Base-by-base conservation (phyloP, 2,113 vertebrate species). In the Amphilophus citrinellus region DNA sequence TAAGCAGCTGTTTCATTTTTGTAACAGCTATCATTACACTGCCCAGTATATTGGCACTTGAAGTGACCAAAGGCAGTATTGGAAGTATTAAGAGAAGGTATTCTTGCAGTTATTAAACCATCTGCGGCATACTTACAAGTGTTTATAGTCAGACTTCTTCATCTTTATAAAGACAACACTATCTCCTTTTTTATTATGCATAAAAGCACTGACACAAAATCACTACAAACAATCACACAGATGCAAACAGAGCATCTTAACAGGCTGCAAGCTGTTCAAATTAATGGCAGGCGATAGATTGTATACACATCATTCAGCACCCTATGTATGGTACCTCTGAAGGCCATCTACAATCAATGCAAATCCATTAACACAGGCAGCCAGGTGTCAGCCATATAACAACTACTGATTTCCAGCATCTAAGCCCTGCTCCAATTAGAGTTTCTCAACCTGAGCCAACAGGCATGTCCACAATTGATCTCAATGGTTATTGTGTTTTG, bases 301-400 rank as follows among this genome's bases (percentile, higher is more conserved):
- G 22, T 73, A 60, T 79, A 88, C 86, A 81, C 83, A 91, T 86
- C 83, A 88, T 89, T 90, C 86, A 85, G 50, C 87, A 83, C 53
- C 80, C 59, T 75, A 79, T 78, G 88, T 65, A 84, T 80, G 80
- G 80, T 79, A 80, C 86, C 83, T 84, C 57, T 79, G 83, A 92
- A 93, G 88, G 87, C 90, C 91, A 84, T 76, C 75, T 87, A 35
- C 6, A 91, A 94, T 93, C 93, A 90, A 93, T 93, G 84, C 61
- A 65, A 87, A 85, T 90, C 88, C 87, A 93, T 93, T 90, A 91
- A 88, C 85, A 87, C 92, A 53, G 80, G 86, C 87, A 86, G 84
- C 85, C 88, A 93, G 88, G 85, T 92, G 88, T 89, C 91, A 82
- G 62, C 85, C 84, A 90, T 68, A 84, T 66, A 89, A 89, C 90